Evolutionary conservation across 2,113 vertebrate species (phyloP).

Genomic region (Puma concolor): DNA sequence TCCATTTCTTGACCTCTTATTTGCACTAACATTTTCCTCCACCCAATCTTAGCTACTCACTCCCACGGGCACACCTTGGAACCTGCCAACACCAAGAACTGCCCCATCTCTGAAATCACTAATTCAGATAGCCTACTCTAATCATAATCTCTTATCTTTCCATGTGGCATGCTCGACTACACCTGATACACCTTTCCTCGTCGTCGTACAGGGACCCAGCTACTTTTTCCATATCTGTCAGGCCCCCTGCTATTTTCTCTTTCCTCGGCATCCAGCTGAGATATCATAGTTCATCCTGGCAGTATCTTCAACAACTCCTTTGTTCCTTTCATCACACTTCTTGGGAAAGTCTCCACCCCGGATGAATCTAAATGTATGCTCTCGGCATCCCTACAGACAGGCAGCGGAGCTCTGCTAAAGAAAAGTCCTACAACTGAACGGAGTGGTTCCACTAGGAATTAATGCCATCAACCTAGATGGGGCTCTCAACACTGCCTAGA

Average conservation of each 20-base stretch:
- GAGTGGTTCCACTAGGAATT: not conserved
- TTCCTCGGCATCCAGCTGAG: not conserved
- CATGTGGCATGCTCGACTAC: not conserved
- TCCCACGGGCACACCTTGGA: not conserved
- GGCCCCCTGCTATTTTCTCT: not conserved
- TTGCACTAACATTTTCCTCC: not conserved
- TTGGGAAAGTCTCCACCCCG: not conserved
- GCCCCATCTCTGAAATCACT: not conserved
- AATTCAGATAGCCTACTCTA: not conserved
- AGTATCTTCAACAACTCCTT: slow-evolving; percentile 24
- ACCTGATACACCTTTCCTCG: not conserved
- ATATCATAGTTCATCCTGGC: not conserved
- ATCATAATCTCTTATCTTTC: not conserved
- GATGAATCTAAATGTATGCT: not conserved
- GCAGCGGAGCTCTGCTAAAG: not conserved
- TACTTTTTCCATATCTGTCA: not conserved
- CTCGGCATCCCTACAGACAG: not conserved
- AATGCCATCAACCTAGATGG: not conserved
- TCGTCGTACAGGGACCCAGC: not conserved
- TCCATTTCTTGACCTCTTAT: slow-evolving; percentile 2
- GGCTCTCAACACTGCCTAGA: not conserved
- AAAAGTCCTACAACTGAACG: not conserved
- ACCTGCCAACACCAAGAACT: not conserved
- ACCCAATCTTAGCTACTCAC: not conserved
- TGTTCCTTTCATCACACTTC: not conserved